phyloP scores from a whole-genome alignment of 2,113 vertebrate species.

The Melanocharis versteri region DNA sequence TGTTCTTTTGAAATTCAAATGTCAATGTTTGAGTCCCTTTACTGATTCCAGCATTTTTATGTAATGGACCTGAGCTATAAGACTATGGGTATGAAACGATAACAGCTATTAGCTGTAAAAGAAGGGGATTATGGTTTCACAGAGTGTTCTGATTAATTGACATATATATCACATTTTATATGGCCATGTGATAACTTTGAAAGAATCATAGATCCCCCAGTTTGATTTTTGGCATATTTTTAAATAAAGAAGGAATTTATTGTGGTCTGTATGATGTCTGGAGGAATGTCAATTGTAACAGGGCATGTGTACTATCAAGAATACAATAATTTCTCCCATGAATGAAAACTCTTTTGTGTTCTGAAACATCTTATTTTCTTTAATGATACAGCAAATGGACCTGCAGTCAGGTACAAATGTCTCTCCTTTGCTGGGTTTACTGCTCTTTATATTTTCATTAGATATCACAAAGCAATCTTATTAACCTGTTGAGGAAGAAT shows the following conservation, averaged over 20 bases:
- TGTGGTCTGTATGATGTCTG: neutral
- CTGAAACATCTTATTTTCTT: neutral
- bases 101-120: neutral
- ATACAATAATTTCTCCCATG: neutral
- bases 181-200: neutral
- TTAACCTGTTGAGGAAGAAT: neutral
- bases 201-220: neutral
- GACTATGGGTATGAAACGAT: neutral
- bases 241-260: neutral
- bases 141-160: neutral
- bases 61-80: neutral
- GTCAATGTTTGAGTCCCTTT: neutral
- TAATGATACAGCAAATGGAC: neutral
- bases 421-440: neutral
- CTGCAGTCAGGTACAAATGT: neutral
- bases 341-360: neutral
- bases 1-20: slow-evolving; percentile 46
- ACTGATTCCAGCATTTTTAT: neutral
- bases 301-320: neutral
- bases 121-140: neutral
- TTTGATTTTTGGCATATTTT: neutral
- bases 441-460: neutral
- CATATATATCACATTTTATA: neutral
- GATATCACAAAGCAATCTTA: neutral
- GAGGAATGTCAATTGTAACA: neutral